Evolutionary conservation across 2,888 invertebrate species (phyloP).

Genomic region (Eulithis prunata): DNA sequence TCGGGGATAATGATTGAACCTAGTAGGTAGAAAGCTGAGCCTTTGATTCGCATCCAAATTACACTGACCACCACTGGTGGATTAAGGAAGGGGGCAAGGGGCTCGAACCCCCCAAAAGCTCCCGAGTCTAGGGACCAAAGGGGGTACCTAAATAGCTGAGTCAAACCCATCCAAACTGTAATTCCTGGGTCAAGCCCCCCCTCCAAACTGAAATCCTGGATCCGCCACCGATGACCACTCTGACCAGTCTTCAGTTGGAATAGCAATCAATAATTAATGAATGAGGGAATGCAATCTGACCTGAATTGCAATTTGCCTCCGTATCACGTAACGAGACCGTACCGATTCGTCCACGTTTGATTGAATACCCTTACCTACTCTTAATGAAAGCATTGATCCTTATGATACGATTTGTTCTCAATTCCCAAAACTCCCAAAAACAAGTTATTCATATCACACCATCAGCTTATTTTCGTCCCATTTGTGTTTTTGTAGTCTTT

Average conservation of each 20-base stretch:
- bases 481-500: too few relatives aligned
- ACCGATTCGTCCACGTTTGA: slow-evolving; percentile 36
- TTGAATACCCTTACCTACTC: slow-evolving; percentile 27
- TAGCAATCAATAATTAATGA: slow-evolving; percentile 60
- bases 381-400: slow-evolving; percentile 7
- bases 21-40: slow-evolving; percentile 2
- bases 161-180: too few relatives aligned
- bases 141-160: too few relatives aligned
- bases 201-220: too few relatives aligned
- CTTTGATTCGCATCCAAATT: slow-evolving; percentile 22
- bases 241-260: slow-evolving; percentile 49
- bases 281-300: slow-evolving; percentile 53
- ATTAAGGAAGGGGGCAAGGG: too few relatives aligned
- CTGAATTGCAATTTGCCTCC: slow-evolving; percentile 49
- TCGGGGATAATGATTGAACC: neutral
- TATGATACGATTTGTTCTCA: neutral
- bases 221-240: slow-evolving; percentile 11
- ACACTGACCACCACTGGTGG: slow-evolving; percentile 4
- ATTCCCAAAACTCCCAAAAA: too few relatives aligned
- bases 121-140: too few relatives aligned
- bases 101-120: too few relatives aligned
- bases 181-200: too few relatives aligned
- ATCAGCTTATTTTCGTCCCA: too few relatives aligned
- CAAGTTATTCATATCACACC: too few relatives aligned
- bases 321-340: slow-evolving; percentile 36